A percentile compares a stretch with the other conserved stretches of the same genome.
Conservation (phyloP, 2,113 vertebrate species). For the Eonycteris spelaea region DNA sequence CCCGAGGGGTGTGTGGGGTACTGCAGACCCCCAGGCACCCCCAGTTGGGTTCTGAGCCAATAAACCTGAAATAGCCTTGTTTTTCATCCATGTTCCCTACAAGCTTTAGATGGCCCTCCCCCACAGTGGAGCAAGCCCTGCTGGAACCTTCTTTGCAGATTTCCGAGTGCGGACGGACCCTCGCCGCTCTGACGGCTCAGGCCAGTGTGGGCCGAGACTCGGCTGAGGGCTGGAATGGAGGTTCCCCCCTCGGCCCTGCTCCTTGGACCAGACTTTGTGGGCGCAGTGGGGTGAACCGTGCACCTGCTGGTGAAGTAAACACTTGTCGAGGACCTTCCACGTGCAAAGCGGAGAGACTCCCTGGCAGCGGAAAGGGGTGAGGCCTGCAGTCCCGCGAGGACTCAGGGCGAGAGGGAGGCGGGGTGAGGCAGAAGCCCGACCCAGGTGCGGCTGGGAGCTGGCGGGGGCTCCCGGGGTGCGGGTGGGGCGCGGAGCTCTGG, state of each 20-base stretch:
- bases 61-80: neutral
- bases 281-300: rapidly evolving
- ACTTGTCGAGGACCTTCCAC: neutral
- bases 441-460: no score
- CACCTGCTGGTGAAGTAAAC: neutral
- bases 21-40: neutral
- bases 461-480: neutral
- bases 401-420: no score
- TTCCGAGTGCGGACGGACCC: neutral
- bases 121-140: neutral
- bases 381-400: neutral
- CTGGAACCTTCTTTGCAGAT: neutral
- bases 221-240: neutral
- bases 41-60: neutral
- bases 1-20: rapidly evolving
- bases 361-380: neutral
- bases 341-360: neutral
- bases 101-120: rapidly evolving
- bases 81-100: neutral
- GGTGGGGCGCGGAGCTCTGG: neutral
- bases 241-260: rapidly evolving
- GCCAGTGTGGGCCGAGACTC: rapidly evolving
- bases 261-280: neutral
- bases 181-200: rapidly evolving
- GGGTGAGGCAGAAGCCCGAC: neutral